A percentile compares a stretch with the other conserved stretches of the same genome.
phyloP scores from a whole-genome alignment of 2,797 vertebrate genomes.

The Liasis olivaceus region DNA sequence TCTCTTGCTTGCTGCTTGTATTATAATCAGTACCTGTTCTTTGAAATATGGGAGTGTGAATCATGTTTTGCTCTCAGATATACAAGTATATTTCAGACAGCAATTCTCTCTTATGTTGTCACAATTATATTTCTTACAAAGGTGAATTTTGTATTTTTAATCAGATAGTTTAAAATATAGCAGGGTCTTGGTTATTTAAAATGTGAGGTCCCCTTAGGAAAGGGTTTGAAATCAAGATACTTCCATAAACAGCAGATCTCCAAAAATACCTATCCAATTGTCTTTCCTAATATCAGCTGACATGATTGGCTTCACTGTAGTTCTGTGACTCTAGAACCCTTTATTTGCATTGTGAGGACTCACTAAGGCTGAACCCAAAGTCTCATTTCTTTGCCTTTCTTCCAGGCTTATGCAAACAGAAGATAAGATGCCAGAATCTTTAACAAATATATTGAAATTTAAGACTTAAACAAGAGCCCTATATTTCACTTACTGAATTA shows the following conservation, averaged over 20 bases:
- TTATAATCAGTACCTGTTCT: constrained; percentile 29
- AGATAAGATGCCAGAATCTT: background rate
- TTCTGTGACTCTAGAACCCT: background rate
- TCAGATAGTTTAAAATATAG: constrained; percentile 17
- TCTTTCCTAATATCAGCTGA: background rate
- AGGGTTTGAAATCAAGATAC: background rate
- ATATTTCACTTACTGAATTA: background rate
- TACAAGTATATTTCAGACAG: background rate
- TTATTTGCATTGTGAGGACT: background rate
- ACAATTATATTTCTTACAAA: constrained; percentile 8
- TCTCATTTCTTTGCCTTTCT: background rate
- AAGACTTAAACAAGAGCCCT: background rate
- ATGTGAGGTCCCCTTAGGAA: background rate
- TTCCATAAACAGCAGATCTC: background rate
- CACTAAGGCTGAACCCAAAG: background rate
- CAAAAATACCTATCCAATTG: background rate
- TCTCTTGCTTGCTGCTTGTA: background rate
- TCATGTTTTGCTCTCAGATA: constrained; percentile 16
- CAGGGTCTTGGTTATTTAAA: background rate
- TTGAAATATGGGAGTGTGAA: constrained; percentile 10
- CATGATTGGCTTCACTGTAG: background rate
- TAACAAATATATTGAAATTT: background rate
- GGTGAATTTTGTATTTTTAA: background rate
- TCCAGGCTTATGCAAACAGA: background rate
- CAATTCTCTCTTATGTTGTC: background rate